Evolutionary conservation across 2,797 vertebrate genomes (phyloP).

Genomic region (Melanotaenia boesemani): DNA sequence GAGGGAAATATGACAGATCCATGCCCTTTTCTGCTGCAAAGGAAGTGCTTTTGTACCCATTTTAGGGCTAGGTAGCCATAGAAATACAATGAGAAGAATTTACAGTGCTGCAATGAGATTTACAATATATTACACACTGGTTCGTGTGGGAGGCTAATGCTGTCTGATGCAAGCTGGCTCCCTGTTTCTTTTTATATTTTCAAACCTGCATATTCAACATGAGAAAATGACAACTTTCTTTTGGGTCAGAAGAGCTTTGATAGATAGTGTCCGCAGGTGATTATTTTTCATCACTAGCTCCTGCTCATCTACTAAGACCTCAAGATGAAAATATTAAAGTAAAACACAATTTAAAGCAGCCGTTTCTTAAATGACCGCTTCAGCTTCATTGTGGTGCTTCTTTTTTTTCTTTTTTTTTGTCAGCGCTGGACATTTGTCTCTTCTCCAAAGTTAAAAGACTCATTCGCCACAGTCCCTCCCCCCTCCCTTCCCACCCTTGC

Average conservation of each 20-base stretch:
- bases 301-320: constrained; percentile 30
- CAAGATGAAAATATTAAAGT: constrained; percentile 25
- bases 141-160: constrained; percentile 42
- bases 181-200: constrained; percentile 38
- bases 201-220: constrained; percentile 43
- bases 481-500: not conserved
- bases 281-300: constrained; percentile 18
- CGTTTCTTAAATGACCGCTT: constrained; percentile 34
- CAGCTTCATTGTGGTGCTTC: constrained; percentile 49
- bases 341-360: constrained; percentile 34
- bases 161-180: constrained; percentile 34
- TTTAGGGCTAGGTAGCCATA: constrained; percentile 65
- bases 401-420: constrained; percentile 51
- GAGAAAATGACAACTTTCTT: constrained; percentile 23
- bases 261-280: constrained; percentile 27
- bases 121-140: constrained; percentile 70
- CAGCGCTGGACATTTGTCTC: constrained; percentile 49
- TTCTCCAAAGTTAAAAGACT: constrained; percentile 33
- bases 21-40: constrained; percentile 67
- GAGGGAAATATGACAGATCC: constrained; percentile 48
- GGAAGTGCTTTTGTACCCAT: constrained; percentile 61
- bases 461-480: not conserved
- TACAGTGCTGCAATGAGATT: constrained; percentile 75
- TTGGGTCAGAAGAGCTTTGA: constrained; percentile 17
- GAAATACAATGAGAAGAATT: constrained; percentile 77